These are phyloP conservation scores for Galeopsomyia nigrocyanea DNA, from an alignment of 2,888 invertebrate species.

Conservation along the genomic window DNA sequence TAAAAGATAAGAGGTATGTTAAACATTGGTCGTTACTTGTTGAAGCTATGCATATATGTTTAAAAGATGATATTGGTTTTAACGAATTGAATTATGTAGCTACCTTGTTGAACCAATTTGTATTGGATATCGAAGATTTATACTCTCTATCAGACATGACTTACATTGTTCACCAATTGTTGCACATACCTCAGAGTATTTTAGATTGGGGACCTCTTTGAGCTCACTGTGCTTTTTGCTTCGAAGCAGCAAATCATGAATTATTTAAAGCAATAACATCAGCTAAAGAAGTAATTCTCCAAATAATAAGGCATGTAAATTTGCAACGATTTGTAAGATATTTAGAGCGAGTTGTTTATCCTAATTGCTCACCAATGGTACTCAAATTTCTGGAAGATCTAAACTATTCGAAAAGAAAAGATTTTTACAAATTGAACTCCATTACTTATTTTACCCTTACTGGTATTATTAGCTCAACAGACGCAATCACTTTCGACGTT, in stretches of 20 bases:
- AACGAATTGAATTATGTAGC: not conserved
- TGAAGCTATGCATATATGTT: not conserved
- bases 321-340: too few relatives aligned
- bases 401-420: not conserved
- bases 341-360: too few relatives aligned
- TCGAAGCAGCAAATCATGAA: not conserved
- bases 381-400: too few relatives aligned
- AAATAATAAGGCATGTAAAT: not conserved
- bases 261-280: not conserved
- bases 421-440: too few relatives aligned
- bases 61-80: not conserved
- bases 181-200: not conserved
- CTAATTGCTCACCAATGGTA: too few relatives aligned
- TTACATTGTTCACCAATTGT: not conserved
- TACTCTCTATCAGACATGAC: not conserved
- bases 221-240: not conserved
- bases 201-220: not conserved
- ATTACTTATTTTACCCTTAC: too few relatives aligned
- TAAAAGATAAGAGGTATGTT: not conserved
- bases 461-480: too few relatives aligned
- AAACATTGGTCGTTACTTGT: constrained; percentile 6
- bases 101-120: not conserved
- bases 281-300: not conserved
- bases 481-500: not conserved
- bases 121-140: not conserved